Evolutionary conservation across 2,113 vertebrate species (phyloP), one percentile per base, ranked within the genome.

Genomic region (Hipposideros armiger): DNA sequence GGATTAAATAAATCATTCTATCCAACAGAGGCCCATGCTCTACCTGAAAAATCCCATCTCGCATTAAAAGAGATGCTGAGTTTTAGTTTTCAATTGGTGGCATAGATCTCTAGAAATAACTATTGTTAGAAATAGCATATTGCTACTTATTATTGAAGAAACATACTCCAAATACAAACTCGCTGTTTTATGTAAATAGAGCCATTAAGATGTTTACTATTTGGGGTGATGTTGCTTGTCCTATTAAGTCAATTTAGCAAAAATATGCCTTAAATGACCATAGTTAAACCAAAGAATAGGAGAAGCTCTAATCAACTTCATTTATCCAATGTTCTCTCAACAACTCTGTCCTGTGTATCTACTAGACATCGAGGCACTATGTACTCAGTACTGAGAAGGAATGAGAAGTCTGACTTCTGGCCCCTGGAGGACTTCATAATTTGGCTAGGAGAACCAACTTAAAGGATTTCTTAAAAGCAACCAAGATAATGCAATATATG

Each of bases 1-100:
- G 90, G 66, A 88, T 60, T 64, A 95, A 96, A 52, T 40, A 93
- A 60, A 95, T 69, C 62, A 91, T 42, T 96, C 20, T 52, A 26
- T 67, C 47, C 83, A 69, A 40, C 24, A 67, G 28, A 87, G 28
- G 16, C 73, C 64, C 22, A 36, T 47, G 22, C 24, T 92, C n/a
- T 54, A 67, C 28, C 16, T 45, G 86, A 67, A 91, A 97, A 78
- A 58, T 47, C 32, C 8, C 64, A 95, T 42, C 26, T 90, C 45
- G 1, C 47, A 77, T 67, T 62, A 32, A 86, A 93, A 77, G 72
- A 76, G 22, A 93, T 28, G n/a, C 32, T 74, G 36, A 74, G 19
- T 93, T 93, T 94, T 72, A 80, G 22, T 42, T 97, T 96, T 58
- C 87, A 60, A 19, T 50, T 22, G 24, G 36, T 64, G 42, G 30